Evolutionary conservation across 1,140 invertebrate genomes (phyloP).

Genomic region (Colletes gigas): DNA sequence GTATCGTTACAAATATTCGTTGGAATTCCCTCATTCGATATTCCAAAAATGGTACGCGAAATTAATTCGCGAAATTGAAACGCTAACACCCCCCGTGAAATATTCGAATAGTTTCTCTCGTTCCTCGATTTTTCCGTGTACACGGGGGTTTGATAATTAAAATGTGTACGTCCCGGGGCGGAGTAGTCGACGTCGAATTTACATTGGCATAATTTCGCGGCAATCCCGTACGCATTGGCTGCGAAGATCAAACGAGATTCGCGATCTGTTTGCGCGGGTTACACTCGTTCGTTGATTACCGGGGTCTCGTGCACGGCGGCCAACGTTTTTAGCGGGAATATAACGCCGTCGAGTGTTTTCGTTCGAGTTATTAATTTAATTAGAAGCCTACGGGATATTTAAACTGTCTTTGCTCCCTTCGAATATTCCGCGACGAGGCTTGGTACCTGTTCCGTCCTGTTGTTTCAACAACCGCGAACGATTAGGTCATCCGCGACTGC

Average conservation of each 20-base stretch:
- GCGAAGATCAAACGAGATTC: slow-evolving; percentile 22
- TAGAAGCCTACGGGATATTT: too few relatives aligned
- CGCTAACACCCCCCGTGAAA: too few relatives aligned
- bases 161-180: background rate
- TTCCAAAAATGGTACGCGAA: too few relatives aligned
- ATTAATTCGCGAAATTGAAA: too few relatives aligned
- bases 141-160: too few relatives aligned
- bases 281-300: background rate
- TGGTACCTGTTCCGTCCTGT: background rate
- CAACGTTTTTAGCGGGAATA: background rate
- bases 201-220: slow-evolving; percentile 11
- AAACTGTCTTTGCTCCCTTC: too few relatives aligned
- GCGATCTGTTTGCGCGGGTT: background rate
- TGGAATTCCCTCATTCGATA: too few relatives aligned
- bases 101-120: too few relatives aligned
- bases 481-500: background rate
- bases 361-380: background rate
- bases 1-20: too few relatives aligned
- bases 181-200: background rate
- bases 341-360: background rate
- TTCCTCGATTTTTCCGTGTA: too few relatives aligned
- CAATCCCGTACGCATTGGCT: background rate
- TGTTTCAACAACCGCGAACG: background rate
- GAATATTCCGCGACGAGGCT: too few relatives aligned
- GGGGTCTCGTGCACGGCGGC: too few relatives aligned